Conservation (phyloP, 2,888 invertebrate genomes). For the Neoitamus cyanurus region DNA sequence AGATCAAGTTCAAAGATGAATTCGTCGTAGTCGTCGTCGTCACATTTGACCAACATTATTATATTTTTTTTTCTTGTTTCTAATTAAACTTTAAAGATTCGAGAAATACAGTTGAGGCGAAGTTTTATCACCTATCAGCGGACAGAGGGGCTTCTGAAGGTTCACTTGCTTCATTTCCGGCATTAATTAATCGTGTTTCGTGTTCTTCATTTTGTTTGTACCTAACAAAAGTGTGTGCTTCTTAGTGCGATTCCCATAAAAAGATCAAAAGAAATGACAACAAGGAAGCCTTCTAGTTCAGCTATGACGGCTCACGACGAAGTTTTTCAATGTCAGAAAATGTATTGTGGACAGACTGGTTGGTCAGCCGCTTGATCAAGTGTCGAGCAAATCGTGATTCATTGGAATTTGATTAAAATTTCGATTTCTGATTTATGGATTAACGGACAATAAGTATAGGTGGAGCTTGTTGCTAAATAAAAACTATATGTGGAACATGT, state of each 20-base stretch:
- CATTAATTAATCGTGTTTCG: background rate
- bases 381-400: background rate
- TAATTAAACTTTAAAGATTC: conserved; percentile 4
- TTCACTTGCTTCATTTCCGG: conserved; percentile 17
- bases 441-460: background rate
- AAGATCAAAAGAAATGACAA: background rate
- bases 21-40: background rate
- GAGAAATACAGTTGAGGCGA: background rate
- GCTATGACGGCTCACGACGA: background rate
- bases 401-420: background rate
- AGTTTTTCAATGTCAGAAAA: background rate
- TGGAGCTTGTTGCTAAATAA: background rate
- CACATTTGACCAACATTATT: background rate
- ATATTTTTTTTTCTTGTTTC: background rate
- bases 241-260: background rate
- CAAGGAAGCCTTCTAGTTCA: background rate
- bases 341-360: background rate
- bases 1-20: conserved; percentile 42
- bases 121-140: background rate
- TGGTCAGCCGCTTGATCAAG: background rate
- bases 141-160: background rate
- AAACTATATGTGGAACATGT: too few species aligned
- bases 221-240: background rate
- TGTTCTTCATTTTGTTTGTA: background rate
- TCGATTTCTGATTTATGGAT: background rate